These are phyloP conservation scores for Chiloscyllium plagiosum DNA, from an alignment of 2,113 vertebrate genomes.

Conservation along the genomic window DNA sequence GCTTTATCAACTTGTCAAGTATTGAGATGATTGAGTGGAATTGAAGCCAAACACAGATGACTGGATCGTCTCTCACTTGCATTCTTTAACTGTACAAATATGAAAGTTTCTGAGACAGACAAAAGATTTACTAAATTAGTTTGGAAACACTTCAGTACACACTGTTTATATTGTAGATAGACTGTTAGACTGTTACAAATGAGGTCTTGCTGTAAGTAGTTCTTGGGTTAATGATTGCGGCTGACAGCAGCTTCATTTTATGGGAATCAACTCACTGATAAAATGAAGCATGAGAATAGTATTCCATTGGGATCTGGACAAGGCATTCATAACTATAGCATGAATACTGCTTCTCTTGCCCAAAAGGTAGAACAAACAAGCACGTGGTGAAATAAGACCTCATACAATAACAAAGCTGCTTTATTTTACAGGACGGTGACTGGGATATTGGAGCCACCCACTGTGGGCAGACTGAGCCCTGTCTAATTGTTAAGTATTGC, in stretches of 20 bases:
- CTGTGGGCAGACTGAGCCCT: not conserved
- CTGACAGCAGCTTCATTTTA: not conserved
- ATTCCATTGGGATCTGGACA: not conserved
- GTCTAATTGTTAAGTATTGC: not conserved
- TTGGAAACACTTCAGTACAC: not conserved
- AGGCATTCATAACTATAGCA: not conserved
- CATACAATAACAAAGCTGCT: not conserved
- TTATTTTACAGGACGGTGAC: not conserved
- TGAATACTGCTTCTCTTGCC: not conserved
- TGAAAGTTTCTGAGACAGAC: not conserved
- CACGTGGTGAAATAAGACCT: not conserved
- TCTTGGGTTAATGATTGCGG: not conserved
- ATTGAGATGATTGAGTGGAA: not conserved
- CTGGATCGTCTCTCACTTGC: not conserved
- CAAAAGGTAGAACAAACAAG: not conserved
- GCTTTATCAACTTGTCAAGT: not conserved
- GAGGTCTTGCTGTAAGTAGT: not conserved
- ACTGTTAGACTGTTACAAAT: not conserved
- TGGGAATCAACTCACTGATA: not conserved
- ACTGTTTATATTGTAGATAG: not conserved
- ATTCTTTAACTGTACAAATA: not conserved
- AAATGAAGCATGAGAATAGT: not conserved
- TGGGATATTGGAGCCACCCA: not conserved
- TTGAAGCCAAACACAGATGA: not conserved
- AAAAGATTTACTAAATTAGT: not conserved